phyloP scores from a whole-genome alignment of 2,888 invertebrate genomes.

The Athrips mouffetella region DNA sequence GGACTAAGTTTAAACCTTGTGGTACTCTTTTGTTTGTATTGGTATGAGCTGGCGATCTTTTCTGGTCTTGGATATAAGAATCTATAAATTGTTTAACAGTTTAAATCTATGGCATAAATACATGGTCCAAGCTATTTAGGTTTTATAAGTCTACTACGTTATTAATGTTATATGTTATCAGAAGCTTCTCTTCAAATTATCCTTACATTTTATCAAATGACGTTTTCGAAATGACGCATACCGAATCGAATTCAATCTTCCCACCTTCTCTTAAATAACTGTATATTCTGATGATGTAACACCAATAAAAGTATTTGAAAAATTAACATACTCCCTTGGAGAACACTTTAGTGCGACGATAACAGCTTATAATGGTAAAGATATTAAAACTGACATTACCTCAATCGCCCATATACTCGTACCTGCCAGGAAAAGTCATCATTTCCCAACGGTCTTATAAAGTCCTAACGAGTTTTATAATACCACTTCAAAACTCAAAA shows the following conservation, averaged over 20 bases:
- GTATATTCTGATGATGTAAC: too few species aligned
- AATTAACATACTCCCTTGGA: neutral
- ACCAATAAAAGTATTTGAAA: too few species aligned
- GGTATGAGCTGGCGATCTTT: neutral
- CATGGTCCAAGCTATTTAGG: too few species aligned
- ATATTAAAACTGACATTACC: slow-evolving; percentile 1
- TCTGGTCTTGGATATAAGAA: neutral
- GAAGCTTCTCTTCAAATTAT: too few species aligned
- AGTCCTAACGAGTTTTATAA: neutral
- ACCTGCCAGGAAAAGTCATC: slow-evolving; percentile 3
- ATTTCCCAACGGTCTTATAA: slow-evolving; percentile 1
- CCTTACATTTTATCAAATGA: too few species aligned
- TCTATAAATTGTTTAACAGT: neutral
- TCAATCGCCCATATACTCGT: neutral
- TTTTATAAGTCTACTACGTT: too few species aligned
- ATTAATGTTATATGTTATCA: too few species aligned
- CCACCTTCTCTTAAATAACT: too few species aligned
- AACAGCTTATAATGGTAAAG: neutral
- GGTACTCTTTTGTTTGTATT: neutral
- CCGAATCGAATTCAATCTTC: too few species aligned
- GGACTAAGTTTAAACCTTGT: neutral
- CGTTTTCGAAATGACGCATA: too few species aligned
- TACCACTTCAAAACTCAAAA: slow-evolving; percentile 13
- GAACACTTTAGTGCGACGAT: neutral
- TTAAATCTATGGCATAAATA: too few species aligned